These are phyloP conservation scores for Chloebia gouldiae DNA, from an alignment of 2,113 vertebrate genomes.

Conservation along the genomic window DNA sequence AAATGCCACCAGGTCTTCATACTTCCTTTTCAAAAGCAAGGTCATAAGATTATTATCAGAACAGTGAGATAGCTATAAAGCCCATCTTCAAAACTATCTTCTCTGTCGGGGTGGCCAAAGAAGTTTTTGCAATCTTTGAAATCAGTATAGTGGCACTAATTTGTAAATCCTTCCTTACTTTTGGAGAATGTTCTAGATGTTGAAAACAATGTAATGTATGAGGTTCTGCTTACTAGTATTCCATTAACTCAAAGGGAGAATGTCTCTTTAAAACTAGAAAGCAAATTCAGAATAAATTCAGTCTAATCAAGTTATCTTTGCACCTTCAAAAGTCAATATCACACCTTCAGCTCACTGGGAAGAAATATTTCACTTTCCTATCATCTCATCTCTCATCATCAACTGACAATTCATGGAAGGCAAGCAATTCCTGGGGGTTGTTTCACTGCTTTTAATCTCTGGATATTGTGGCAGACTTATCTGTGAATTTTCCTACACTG, in stretches of 20 bases:
- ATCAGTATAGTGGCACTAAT: background rate
- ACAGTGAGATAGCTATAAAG: background rate
- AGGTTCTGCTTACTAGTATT: background rate
- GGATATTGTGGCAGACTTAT: background rate
- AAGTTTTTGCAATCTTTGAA: background rate
- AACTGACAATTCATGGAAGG: constrained; percentile 25
- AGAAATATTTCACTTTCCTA: constrained; percentile 43
- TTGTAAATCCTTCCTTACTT: background rate
- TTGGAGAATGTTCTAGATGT: background rate
- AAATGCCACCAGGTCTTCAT: background rate
- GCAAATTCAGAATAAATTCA: background rate
- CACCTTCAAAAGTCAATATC: constrained; percentile 43
- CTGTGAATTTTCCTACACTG: background rate
- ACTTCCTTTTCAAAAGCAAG: background rate
- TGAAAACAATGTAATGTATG: background rate
- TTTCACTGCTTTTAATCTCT: constrained; percentile 22
- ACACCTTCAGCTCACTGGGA: constrained; percentile 23
- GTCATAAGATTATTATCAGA: background rate
- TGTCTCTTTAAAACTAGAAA: constrained; percentile 11
- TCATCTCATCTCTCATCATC: constrained; percentile 38
- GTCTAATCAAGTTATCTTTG: constrained; percentile 30
- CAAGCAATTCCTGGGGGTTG: background rate
- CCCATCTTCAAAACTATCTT: background rate
- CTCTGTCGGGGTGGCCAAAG: background rate
- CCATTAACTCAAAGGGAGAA: background rate